Conservation (phyloP, 64 coral and sea anemone genomes). For the Stylophora pistillata region DNA sequence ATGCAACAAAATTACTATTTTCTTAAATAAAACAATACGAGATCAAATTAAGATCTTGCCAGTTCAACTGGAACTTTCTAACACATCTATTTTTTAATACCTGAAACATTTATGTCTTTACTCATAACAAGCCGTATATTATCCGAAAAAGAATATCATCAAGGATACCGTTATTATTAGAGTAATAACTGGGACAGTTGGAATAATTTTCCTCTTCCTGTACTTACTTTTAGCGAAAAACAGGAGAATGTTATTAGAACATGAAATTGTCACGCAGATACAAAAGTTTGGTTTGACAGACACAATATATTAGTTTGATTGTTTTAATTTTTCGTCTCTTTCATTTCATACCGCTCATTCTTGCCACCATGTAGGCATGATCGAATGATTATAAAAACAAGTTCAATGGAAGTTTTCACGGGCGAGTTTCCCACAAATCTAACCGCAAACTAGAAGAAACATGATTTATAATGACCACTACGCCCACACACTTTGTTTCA, state of each 20-base stretch:
- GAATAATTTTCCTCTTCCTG: not conserved
- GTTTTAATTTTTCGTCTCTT: not conserved
- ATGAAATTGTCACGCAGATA: not conserved
- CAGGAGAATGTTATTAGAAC: not conserved
- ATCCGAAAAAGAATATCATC: not conserved
- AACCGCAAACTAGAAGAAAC: not conserved
- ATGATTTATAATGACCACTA: no score
- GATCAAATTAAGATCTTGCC: not conserved
- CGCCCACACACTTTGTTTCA: not conserved
- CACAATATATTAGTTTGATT: no score
- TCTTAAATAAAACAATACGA: not conserved
- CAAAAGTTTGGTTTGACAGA: not conserved
- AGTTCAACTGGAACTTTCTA: not conserved
- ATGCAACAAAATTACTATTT: not conserved
- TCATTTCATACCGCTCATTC: not conserved
- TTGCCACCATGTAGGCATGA: not conserved
- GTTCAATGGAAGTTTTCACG: not conserved
- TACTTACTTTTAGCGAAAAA: not conserved
- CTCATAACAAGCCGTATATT: not conserved
- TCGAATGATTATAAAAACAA: conserved; percentile 16
- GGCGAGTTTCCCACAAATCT: not conserved
- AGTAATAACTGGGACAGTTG: not conserved
- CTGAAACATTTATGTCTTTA: not conserved
- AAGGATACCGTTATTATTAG: not conserved
- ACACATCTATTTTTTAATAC: not conserved